phyloP scores from a whole-genome alignment of 2,113 vertebrate species.

The Leucosticte australis region DNA sequence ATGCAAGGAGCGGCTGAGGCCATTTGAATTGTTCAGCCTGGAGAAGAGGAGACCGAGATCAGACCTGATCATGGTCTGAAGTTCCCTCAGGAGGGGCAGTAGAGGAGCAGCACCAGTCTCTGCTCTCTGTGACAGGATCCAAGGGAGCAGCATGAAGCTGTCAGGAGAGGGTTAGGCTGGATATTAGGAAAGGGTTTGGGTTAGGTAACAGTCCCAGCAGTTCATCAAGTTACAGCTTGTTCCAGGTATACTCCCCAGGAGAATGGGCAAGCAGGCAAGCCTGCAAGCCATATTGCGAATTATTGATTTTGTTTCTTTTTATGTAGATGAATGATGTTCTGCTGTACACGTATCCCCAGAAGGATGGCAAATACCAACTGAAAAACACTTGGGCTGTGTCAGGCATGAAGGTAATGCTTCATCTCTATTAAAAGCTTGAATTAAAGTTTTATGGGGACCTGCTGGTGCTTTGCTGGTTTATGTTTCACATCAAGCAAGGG shows the following conservation, averaged over 20 bases:
- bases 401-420: slow-evolving; percentile 84
- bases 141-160: not conserved
- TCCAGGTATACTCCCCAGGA: not conserved
- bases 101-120: not conserved
- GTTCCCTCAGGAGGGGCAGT: not conserved
- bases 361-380: slow-evolving; percentile 93
- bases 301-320: slow-evolving; percentile 43
- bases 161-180: not conserved
- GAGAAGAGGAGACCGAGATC: not conserved
- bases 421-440: not conserved
- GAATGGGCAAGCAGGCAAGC: not conserved
- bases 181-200: not conserved
- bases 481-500: not conserved
- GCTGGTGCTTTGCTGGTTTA: not conserved
- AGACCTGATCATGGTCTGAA: not conserved
- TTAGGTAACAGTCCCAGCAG: not conserved
- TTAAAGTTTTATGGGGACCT: not conserved
- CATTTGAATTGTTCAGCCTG: not conserved
- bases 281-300: not conserved
- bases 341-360: slow-evolving; percentile 94
- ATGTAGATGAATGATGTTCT: slow-evolving; percentile 93
- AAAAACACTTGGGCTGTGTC: slow-evolving; percentile 86
- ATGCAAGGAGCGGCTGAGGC: not conserved
- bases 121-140: not conserved
- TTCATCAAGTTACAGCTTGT: not conserved